Evolutionary conservation across 2,888 invertebrate genomes (phyloP), one percentile per base, ranked within the genome.

Genomic region (Oithona nana): DNA sequence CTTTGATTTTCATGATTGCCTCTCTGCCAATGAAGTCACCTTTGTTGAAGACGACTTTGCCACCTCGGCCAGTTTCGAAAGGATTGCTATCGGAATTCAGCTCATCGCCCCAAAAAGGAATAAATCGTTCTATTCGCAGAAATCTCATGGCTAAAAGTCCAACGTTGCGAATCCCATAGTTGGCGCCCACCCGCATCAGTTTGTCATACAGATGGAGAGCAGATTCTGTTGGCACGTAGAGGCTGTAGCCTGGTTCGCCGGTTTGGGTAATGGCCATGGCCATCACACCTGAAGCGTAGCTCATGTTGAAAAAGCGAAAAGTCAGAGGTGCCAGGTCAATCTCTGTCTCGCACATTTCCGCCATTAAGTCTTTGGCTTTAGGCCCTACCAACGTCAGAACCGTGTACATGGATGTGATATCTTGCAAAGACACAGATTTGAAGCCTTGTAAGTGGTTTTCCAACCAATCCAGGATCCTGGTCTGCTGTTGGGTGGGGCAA

Each of bases 401-500:
- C 0, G 83, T 82, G 69, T 83, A 83, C 78, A 82, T 82, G 16
- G 83, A 83, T 0, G 83, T 83, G 4, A 83, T 79, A 68, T 83
- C 83, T 65, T 78, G 79, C 31, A 83, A 71, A 66, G 78, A 76
- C 8, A 83, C 79, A 1, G 80, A 76, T 50, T 79, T 78, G 67
- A 80, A 78, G 28, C 70, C 67, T 4, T 81, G 81, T 64, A 82
- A 73, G 71, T 84, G 80, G 51, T 80, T 73, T 51, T 71, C 70
- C 75, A 86, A 79, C 84, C 84, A 84, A 66, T 81, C 79, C 67
- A 78, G 79, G 51, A 82, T 79, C 24, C 83, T 75, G 0, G 83
- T 83, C 74, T 86, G 84, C 70, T 85, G 85, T 64, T 81, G 81
- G 1, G 84, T 83, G 1, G 84, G 85, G 0, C 83, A 83, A n/a